Evolutionary conservation across 2,113 vertebrate species (phyloP).

Genomic region (Oryzias curvinotus): DNA sequence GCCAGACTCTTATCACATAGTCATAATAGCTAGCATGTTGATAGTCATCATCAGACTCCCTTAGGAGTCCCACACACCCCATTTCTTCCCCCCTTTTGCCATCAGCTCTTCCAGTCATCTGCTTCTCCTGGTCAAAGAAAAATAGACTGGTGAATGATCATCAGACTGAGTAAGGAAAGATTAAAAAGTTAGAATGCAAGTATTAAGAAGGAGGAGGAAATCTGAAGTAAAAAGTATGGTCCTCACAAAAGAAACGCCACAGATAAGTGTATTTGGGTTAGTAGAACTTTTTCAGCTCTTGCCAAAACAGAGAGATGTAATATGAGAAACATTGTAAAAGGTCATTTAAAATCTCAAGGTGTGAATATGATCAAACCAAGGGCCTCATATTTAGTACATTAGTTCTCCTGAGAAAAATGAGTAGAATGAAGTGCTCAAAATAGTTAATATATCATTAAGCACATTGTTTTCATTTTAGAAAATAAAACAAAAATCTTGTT

Average conservation of each 20-base stretch:
- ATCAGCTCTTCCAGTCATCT: conserved; percentile 53
- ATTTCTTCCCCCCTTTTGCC: conserved; percentile 28
- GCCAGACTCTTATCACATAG: conserved; percentile 76
- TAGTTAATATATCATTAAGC: conserved; percentile 21
- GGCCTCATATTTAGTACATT: conserved; percentile 3
- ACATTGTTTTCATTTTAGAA: background rate
- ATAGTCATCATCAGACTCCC: conserved; percentile 77
- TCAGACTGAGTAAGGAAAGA: conserved; percentile 41
- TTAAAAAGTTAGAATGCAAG: background rate
- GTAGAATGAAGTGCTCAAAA: conserved; percentile 22
- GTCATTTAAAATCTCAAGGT: conserved; percentile 43
- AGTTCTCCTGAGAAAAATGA: background rate
- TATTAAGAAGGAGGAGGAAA: conserved; percentile 12
- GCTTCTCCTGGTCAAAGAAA: conserved; percentile 70
- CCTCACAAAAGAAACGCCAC: background rate
- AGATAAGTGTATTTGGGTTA: conserved; percentile 4
- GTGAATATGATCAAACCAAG: conserved; percentile 40
- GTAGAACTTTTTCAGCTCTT: conserved; percentile 9
- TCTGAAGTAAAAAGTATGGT: conserved; percentile 1
- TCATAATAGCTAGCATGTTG: conserved; percentile 77
- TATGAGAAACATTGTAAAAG: conserved; percentile 61
- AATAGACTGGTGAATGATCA: conserved; percentile 65
- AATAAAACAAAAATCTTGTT: background rate
- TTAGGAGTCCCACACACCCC: conserved; percentile 53
- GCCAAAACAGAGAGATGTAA: conserved; percentile 46